Evolutionary conservation across 2,888 invertebrate species (phyloP).

Genomic region (Pollenia angustigena): DNA sequence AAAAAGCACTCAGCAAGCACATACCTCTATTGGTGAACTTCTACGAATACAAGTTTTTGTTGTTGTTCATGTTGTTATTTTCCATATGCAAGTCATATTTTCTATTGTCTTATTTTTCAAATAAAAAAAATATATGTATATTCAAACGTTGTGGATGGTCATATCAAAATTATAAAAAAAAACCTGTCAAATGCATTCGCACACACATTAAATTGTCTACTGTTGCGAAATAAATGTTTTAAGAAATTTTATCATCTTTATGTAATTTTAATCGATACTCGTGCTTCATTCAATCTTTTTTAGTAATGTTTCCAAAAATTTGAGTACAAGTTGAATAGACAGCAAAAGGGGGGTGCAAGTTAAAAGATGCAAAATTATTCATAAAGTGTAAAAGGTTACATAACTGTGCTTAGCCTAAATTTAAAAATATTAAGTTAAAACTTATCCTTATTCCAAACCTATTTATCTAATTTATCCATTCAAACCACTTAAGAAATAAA

Average conservation of each 20-base stretch:
- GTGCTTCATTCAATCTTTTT: background rate
- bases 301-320: constrained; percentile 9
- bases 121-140: background rate
- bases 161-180: constrained; percentile 76
- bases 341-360: background rate
- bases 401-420: background rate
- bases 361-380: background rate
- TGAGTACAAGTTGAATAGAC: background rate
- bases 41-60: too few species aligned
- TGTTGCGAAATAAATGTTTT: constrained; percentile 78
- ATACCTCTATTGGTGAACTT: background rate
- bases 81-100: constrained; percentile 27
- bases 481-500: too few species aligned
- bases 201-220: constrained; percentile 56
- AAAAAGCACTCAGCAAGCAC: background rate
- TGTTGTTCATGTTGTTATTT: constrained; percentile 4
- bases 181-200: constrained; percentile 78
- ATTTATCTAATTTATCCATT: too few species aligned
- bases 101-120: constrained; percentile 21
- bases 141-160: constrained; percentile 22
- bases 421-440: background rate
- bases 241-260: constrained; percentile 30
- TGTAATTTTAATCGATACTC: constrained; percentile 47
- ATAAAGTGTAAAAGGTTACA: background rate
- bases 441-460: too few species aligned